phyloP scores from a whole-genome alignment of 2,888 invertebrate genomes.

The Lymantria monacha region DNA sequence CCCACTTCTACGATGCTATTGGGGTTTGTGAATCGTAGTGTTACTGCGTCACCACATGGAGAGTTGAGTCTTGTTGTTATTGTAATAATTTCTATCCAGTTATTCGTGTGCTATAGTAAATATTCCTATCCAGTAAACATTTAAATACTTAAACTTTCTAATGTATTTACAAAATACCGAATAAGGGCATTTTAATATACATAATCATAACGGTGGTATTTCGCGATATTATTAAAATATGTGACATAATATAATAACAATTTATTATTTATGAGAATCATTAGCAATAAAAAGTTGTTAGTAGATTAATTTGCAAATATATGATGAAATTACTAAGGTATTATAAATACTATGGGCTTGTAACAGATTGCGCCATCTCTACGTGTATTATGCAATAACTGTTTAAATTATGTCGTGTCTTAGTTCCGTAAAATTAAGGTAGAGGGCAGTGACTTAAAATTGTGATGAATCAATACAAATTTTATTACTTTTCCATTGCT shows the following conservation, averaged over 20 bases:
- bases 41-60: too few species aligned
- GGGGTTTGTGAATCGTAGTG: too few species aligned
- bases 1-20: too few species aligned
- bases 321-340: constrained; percentile 23
- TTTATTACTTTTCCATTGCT: not conserved
- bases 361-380: constrained; percentile 52
- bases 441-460: constrained; percentile 41
- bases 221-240: not conserved
- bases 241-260: not conserved
- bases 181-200: not conserved
- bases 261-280: constrained; percentile 14
- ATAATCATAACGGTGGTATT: not conserved
- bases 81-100: too few species aligned
- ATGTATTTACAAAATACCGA: too few species aligned
- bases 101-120: too few species aligned
- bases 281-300: constrained; percentile 22
- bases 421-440: constrained; percentile 23
- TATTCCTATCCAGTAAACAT: too few species aligned
- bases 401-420: constrained; percentile 13
- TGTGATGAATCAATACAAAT: not conserved
- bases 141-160: too few species aligned
- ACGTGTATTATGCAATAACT: constrained; percentile 29
- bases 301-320: constrained; percentile 23
- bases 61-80: too few species aligned
- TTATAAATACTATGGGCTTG: constrained; percentile 20